Base-by-base conservation (phyloP, 2,113 vertebrate species). In the Platysteira castanea region DNA sequence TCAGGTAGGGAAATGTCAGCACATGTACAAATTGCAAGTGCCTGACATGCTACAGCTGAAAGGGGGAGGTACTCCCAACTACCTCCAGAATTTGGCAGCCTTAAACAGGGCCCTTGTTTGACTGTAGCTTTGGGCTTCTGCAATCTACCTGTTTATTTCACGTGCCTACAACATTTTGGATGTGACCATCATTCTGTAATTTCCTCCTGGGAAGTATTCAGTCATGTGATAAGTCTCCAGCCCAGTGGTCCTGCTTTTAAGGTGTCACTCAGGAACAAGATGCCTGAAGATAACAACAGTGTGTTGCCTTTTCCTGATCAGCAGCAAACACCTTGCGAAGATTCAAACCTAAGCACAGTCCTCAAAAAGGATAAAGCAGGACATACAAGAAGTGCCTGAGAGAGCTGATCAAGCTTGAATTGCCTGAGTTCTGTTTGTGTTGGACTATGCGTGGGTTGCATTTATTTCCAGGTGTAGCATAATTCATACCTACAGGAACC, bases 131-230 rank as follows among this genome's bases (percentile, higher is more conserved):
- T 78, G 37, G 47, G 6, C 8, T 87, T 27, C 44, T 16, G 1
- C 33, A 15, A 4, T 63, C 47, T 26, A 67, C 7, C 26, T 54
- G 4, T 57, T 89, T 91, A 33, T 68, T 79, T 83, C 31, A 60
- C 1, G 0, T 63, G 4, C 44, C 39, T 85, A 27, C 6, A 61
- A 7, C 0, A 0, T 65, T 77, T 83, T 90, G 35, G 27, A 39
- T 86, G 37, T 80, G 26, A 46, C 33, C 0, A 3, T 88, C 30
- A 31, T 68, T 90, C 41, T 90, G 22, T 75, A 61, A 46, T 84
- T 82, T 82, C 7, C 39, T 59, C 15, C 35, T 61, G 17, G 47
- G 57, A 81, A 47, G 28, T 37, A 74, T 81, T 81, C 17, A 41
- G n/a, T 75, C 30, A 18, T 50, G 28, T 68, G 52, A 21, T 54